Percentiles rank a stretch among this genome's conserved stretches.
Conservation (phyloP, 2,797 vertebrate genomes). For the Anomalospiza imberbis region DNA sequence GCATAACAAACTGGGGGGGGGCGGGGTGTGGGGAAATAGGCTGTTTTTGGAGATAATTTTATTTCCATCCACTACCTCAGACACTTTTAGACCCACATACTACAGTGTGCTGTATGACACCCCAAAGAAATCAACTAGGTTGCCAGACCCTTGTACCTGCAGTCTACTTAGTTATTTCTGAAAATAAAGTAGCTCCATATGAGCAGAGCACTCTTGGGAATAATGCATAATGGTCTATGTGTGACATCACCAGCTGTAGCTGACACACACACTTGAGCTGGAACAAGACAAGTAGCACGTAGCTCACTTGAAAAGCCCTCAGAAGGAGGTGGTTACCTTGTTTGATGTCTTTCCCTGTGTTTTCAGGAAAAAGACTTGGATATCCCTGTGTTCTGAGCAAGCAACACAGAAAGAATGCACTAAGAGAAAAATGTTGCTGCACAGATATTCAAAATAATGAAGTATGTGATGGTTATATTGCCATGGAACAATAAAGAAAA, state of each 20-base stretch:
- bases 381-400: background rate
- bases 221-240: background rate
- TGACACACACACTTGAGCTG: background rate
- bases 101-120: background rate
- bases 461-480: background rate
- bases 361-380: background rate
- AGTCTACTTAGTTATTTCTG: background rate
- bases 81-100: background rate
- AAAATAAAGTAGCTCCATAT: background rate
- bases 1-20: background rate
- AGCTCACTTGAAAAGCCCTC: background rate
- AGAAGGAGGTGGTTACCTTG: background rate
- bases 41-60: background rate
- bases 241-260: background rate
- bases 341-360: background rate
- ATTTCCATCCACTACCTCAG: background rate
- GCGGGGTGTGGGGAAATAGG: fast-evolving
- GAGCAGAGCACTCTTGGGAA: background rate
- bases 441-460: background rate
- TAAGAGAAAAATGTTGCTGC: background rate
- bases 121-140: background rate
- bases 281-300: background rate
- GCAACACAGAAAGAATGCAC: background rate
- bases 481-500: background rate
- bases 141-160: background rate